Evolutionary conservation across 1,140 invertebrate species (phyloP), one percentile per base, ranked within the genome.

Genomic region (Melitaea cinxia): DNA sequence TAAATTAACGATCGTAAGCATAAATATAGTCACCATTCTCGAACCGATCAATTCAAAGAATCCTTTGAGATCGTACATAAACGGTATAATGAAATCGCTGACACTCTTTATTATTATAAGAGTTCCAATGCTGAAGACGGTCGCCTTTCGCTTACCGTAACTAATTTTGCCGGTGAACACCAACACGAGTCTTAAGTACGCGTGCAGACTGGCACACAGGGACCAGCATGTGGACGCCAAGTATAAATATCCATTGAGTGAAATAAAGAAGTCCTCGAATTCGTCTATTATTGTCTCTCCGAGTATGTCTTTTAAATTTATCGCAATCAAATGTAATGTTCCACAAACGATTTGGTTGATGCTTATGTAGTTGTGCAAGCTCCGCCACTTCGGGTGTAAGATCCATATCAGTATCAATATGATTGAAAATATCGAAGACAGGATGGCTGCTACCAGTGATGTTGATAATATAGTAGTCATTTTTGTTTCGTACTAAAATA

Each of bases 151-250:
- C 15, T 70, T 70, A 14, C 59, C 62, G 6, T 52, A 65, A 50
- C 56, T 65, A 9, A 70, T 70, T 30, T 70, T 70, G 9, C 68
- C 68, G 0, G 57, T 50, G 15, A 39, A 54, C 5, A 65, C 10
- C 15, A 70, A 45, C 9, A 70, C 68, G 12, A 70, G 33, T 26
- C 68, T 60, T 0, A 49, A 23, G 23, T 70, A 70, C 5, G 68
- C 68, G 15, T 60, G 12, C 3, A 70, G 30, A 7, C 42, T 30
- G 5, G 62, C 50, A 35, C 62, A 60, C 0, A 65, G 17, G 5
- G 66, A 54, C 65, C 58, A 68, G 10, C 58, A 68, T 19, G 37
- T 7, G 2, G 37, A 39, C 0, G 24, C 33, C 33, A 60, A 5
- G 12, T 35, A 61, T 19, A 68, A 24, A 4, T 56, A 62, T 1